phyloP scores from a whole-genome alignment of 2,113 vertebrate species.

The Anoura caudifer region DNA sequence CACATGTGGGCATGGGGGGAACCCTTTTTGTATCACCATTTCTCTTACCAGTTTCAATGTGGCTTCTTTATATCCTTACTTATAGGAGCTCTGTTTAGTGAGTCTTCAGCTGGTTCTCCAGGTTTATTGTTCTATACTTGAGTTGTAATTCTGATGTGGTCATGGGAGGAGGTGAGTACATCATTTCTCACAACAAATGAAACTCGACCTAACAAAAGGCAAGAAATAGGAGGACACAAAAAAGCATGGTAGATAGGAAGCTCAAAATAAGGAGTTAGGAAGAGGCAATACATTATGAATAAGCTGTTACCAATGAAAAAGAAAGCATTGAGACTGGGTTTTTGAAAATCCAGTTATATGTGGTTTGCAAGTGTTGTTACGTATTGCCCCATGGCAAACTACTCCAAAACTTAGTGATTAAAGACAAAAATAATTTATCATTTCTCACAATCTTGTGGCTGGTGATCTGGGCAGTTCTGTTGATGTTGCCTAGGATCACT shows the following conservation, averaged over 20 bases:
- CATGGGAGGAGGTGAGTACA: not conserved
- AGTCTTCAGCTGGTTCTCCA: not conserved
- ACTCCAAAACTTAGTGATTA: not conserved
- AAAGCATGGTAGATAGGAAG: not conserved
- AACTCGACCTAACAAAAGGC: not conserved
- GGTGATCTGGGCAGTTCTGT: not conserved
- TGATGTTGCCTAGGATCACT: not conserved
- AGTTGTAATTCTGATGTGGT: not conserved
- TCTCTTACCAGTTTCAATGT: not conserved
- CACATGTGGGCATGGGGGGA: not conserved
- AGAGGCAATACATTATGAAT: not conserved
- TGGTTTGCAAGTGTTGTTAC: not conserved
- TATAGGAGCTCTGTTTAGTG: not conserved
- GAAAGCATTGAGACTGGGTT: not conserved
- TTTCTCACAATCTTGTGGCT: not conserved
- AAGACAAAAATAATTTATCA: not conserved
- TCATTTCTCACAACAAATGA: not conserved
- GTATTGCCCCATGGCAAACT: not conserved
- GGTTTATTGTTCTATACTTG: not conserved
- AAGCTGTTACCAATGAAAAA: not conserved
- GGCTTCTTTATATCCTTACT: not conserved
- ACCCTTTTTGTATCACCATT: not conserved
- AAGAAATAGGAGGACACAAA: not conserved
- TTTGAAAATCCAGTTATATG: not conserved
- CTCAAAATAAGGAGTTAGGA: not conserved